Conservation (phyloP, 1,140 invertebrate genomes). For the Spodoptera litura region DNA sequence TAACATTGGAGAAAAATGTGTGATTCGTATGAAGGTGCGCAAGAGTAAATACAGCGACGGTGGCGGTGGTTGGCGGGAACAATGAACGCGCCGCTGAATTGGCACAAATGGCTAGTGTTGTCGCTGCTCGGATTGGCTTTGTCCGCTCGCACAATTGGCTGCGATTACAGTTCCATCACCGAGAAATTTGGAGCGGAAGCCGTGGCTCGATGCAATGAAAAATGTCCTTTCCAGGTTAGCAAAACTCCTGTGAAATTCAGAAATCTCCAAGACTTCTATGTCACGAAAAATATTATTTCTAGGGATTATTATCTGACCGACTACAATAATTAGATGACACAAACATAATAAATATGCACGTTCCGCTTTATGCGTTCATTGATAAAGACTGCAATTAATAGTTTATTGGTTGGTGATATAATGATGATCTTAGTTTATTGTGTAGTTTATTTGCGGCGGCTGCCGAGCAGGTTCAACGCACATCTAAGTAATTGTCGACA, state of each 20-base stretch:
- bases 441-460: constrained; percentile 53
- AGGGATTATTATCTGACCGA: not conserved
- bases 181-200: constrained; percentile 85
- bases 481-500: constrained; percentile 81
- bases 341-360: constrained; percentile 23
- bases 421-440: constrained; percentile 49
- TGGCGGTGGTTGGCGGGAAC: constrained; percentile 60
- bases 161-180: constrained; percentile 84
- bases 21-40: constrained; percentile 63
- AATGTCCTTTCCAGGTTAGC: constrained; percentile 82
- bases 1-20: constrained; percentile 51
- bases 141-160: constrained; percentile 84
- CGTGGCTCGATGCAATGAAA: constrained; percentile 80
- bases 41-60: constrained; percentile 60
- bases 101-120: constrained; percentile 84
- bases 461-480: constrained; percentile 75
- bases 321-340: not conserved
- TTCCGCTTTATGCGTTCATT: constrained; percentile 40
- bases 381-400: constrained; percentile 44
- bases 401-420: constrained; percentile 45
- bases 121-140: constrained; percentile 84
- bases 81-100: constrained; percentile 81
- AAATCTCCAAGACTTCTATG: not conserved
- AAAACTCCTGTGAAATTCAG: constrained; percentile 15
- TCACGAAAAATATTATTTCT: not conserved